Percentiles rank a stretch among this genome's conserved stretches.
Conservation (phyloP, 2,113 vertebrate species). For the Pseudorhombus dupliciocellatus region DNA sequence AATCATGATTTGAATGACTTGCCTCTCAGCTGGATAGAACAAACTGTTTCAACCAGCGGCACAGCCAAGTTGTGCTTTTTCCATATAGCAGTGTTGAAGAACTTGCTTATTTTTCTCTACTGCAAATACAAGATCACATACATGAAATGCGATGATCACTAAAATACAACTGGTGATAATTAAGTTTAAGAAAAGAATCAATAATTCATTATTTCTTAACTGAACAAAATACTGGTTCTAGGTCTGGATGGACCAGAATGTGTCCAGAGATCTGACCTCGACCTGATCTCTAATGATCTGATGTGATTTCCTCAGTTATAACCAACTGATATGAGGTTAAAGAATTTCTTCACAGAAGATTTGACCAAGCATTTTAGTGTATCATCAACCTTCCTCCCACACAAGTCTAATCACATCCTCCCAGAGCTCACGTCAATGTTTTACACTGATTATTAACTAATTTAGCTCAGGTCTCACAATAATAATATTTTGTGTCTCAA, state of each 20-base stretch:
- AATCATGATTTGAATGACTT: background rate
- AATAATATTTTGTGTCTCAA: too few species aligned
- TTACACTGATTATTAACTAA: background rate
- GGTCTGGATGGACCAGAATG: background rate
- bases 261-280: background rate
- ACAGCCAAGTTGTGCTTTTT: background rate
- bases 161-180: background rate
- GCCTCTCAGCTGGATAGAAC: background rate
- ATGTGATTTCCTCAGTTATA: background rate
- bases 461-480: background rate
- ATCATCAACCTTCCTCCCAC: slow-evolving; percentile 3
- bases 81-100: background rate
- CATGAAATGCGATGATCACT: background rate
- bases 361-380: slow-evolving; percentile 38
- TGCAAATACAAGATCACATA: slow-evolving; percentile 3
- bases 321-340: slow-evolving; percentile 12
- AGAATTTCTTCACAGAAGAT: slow-evolving; percentile 54
- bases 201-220: background rate
- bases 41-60: too few species aligned
- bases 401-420: slow-evolving; percentile 7
- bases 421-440: background rate
- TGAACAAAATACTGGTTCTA: background rate
- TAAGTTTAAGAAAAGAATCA: background rate
- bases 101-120: background rate
- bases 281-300: background rate